Conservation (phyloP, 2,797 vertebrate species). For the Scyliorhinus canicula region DNA sequence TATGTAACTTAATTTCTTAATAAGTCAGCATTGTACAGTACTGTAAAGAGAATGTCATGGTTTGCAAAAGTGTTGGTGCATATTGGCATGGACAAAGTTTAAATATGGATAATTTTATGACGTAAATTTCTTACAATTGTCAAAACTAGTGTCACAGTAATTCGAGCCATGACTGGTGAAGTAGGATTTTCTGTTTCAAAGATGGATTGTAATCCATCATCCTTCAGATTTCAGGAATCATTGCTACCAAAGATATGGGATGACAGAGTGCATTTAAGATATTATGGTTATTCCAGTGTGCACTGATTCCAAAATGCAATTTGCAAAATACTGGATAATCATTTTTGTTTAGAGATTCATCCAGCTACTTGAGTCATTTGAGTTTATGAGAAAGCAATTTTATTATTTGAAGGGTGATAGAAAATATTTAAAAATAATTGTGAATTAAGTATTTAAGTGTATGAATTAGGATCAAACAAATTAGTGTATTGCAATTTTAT, state of each 20-base stretch:
- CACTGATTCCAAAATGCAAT: not conserved
- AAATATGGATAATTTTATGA: not conserved
- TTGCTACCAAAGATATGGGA: slow-evolving; percentile 24
- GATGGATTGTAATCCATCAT: not conserved
- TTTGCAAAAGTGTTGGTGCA: not conserved
- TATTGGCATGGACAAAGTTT: not conserved
- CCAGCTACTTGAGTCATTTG: slow-evolving; percentile 18
- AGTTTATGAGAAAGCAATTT: slow-evolving; percentile 32
- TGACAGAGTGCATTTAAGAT: slow-evolving; percentile 6
- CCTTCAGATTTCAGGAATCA: not conserved
- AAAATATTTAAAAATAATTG: not conserved
- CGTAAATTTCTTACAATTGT: not conserved
- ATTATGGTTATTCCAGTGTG: not conserved
- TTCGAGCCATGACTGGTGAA: not conserved
- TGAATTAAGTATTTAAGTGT: slow-evolving; percentile 31
- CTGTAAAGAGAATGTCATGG: not conserved
- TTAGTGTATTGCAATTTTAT: slow-evolving; percentile 23
- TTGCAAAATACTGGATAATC: not conserved
- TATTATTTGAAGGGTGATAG: slow-evolving; percentile 1
- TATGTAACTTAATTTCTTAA: not conserved
- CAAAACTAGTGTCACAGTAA: not conserved
- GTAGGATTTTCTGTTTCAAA: not conserved
- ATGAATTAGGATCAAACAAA: slow-evolving; percentile 28
- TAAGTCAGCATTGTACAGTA: not conserved
- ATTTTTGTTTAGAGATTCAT: not conserved